Conservation (phyloP, 2,888 invertebrate genomes). For the Nycteola revayana region DNA sequence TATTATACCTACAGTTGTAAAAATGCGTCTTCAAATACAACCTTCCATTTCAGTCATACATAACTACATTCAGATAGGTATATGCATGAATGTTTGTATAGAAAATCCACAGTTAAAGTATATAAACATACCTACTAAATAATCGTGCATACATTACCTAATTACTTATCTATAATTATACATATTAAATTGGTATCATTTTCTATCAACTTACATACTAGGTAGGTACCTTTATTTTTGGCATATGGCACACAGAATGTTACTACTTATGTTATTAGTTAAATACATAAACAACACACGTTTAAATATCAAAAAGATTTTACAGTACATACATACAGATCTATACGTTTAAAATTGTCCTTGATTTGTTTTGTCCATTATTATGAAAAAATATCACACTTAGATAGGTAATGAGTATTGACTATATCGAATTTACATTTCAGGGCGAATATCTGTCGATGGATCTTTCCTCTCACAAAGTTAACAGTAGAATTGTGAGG, state of each 20-base stretch:
- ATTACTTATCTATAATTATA: no score
- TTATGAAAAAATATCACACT: slow-evolving; percentile 51
- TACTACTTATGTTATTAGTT: slow-evolving; percentile 21
- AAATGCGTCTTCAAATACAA: slow-evolving; percentile 23
- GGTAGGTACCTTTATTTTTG: slow-evolving; percentile 43
- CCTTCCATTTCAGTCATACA: slow-evolving; percentile 34
- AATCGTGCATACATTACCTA: no score
- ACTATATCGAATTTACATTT: slow-evolving; percentile 23
- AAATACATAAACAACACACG: slow-evolving; percentile 30
- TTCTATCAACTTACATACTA: slow-evolving; percentile 28
- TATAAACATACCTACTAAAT: no score
- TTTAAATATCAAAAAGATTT: slow-evolving; percentile 29
- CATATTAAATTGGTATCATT: slow-evolving; percentile 10
- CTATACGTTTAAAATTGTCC: slow-evolving; percentile 6
- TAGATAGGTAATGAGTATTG: slow-evolving; percentile 45
- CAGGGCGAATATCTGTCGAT: slow-evolving; percentile 8
- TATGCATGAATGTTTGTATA: slow-evolving; percentile 7
- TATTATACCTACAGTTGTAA: slow-evolving; percentile 17
- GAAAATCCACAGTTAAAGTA: neutral
- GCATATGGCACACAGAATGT: slow-evolving; percentile 47
- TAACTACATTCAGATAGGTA: slow-evolving; percentile 11
- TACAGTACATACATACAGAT: slow-evolving; percentile 19
- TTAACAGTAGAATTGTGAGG: slow-evolving; percentile 48
- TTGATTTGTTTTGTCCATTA: slow-evolving; percentile 19
- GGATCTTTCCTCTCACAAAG: slow-evolving; percentile 2